Percentiles rank a stretch among this genome's conserved stretches.
phyloP scores from a whole-genome alignment of 2,888 invertebrate species.

The Allygus modestus region DNA sequence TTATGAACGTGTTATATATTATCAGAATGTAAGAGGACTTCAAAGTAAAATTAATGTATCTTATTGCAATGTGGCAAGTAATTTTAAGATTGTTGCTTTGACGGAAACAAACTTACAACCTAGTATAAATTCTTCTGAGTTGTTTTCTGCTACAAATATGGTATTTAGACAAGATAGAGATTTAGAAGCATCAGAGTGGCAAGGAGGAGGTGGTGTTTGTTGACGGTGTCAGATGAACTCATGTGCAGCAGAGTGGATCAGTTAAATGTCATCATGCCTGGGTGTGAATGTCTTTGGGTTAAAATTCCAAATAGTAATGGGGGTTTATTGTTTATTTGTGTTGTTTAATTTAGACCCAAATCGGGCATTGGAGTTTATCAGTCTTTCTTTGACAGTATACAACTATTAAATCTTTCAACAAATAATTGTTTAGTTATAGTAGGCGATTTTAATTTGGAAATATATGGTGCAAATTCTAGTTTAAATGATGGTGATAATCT shows the following conservation, averaged over 20 bases:
- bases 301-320: constrained; percentile 30
- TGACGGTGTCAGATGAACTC: constrained; percentile 9
- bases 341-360: constrained; percentile 39
- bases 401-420: not conserved
- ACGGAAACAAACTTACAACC: constrained; percentile 36
- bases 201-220: constrained; percentile 17
- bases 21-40: constrained; percentile 42
- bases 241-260: not conserved
- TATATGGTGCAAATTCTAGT: not conserved
- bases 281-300: constrained; percentile 31
- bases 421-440: not conserved
- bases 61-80: constrained; percentile 16
- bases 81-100: constrained; percentile 39
- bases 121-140: constrained; percentile 12
- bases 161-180: constrained; percentile 25
- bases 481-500: constrained; percentile 23
- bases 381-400: not conserved
- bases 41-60: constrained; percentile 6
- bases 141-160: not conserved
- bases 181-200: constrained; percentile 8
- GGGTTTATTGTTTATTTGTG: constrained; percentile 15
- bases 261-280: constrained; percentile 7
- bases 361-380: not conserved
- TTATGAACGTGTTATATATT: constrained; percentile 9
- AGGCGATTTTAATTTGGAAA: constrained; percentile 26